These are phyloP conservation scores for Psophia crepitans DNA, from an alignment of 2,113 vertebrate species.

Conservation along the genomic window DNA sequence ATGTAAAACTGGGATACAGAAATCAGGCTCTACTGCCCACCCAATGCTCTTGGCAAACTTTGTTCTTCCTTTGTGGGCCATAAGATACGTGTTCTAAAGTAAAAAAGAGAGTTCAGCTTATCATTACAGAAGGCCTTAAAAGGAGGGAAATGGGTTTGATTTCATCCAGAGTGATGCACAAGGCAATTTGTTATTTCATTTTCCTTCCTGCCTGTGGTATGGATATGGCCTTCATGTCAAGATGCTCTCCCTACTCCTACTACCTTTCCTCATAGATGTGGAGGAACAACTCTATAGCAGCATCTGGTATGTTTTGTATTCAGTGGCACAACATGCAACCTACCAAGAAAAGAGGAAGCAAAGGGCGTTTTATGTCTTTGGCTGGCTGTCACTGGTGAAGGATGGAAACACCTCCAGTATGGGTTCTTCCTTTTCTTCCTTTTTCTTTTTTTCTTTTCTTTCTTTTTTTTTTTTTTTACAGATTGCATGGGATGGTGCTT, in stretches of 20 bases:
- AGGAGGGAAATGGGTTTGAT: not conserved
- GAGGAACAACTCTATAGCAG: not conserved
- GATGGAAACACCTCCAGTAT: not conserved
- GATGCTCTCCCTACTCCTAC: not conserved
- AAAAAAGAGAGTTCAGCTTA: not conserved
- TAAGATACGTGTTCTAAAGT: not conserved
- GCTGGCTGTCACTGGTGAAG: not conserved
- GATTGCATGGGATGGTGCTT: not conserved
- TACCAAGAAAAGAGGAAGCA: not conserved
- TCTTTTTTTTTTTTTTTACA: not conserved
- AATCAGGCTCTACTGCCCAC: not conserved
- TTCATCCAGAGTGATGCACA: not conserved
- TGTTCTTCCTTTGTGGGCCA: not conserved
- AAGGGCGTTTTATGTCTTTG: not conserved
- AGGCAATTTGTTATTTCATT: not conserved
- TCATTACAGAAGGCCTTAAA: not conserved
- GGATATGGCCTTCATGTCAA: not conserved
- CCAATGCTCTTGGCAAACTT: not conserved
- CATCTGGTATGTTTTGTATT: not conserved
- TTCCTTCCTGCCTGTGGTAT: not conserved
- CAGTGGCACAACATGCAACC: not conserved
- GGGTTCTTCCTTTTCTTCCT: not conserved
- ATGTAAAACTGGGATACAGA: not conserved
- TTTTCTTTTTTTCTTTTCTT: no score
- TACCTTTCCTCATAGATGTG: not conserved